phyloP scores from a whole-genome alignment of 1,140 invertebrate species.

The Bathynomus jamesi region DNA sequence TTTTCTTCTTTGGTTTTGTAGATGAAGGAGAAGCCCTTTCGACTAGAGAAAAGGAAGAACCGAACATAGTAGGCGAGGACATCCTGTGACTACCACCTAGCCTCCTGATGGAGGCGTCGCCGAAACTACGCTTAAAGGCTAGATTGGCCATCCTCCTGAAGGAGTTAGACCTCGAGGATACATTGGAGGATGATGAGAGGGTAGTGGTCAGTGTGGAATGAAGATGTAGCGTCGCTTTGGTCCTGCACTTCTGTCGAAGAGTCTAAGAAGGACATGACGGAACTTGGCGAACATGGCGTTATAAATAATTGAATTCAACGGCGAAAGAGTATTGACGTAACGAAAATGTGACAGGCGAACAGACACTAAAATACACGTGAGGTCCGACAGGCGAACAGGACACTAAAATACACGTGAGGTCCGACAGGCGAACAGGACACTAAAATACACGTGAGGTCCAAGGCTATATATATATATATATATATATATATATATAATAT shows the following conservation, averaged over 20 bases:
- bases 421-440: conserved; percentile 73
- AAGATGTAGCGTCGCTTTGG: not conserved
- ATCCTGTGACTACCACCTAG: not conserved
- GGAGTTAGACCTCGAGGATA: not conserved
- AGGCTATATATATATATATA: no score
- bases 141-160: not conserved
- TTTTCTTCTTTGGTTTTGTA: not conserved
- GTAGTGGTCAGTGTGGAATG: not conserved
- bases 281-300: conserved; percentile 84
- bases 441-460: conserved; percentile 72
- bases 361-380: conserved; percentile 83
- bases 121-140: not conserved
- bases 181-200: not conserved
- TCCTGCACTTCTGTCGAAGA: not conserved
- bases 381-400: conserved; percentile 75
- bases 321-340: no score
- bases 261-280: conserved; percentile 60
- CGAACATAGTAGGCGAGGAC: not conserved
- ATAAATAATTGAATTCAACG: conserved; percentile 81
- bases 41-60: not conserved
- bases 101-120: not conserved
- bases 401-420: conserved; percentile 69
- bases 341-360: no score
- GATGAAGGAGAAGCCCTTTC: not conserved
- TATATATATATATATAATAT: no score